Evolutionary conservation across 1,140 invertebrate genomes (phyloP).

Genomic region (Rhagoletis zephyria): DNA sequence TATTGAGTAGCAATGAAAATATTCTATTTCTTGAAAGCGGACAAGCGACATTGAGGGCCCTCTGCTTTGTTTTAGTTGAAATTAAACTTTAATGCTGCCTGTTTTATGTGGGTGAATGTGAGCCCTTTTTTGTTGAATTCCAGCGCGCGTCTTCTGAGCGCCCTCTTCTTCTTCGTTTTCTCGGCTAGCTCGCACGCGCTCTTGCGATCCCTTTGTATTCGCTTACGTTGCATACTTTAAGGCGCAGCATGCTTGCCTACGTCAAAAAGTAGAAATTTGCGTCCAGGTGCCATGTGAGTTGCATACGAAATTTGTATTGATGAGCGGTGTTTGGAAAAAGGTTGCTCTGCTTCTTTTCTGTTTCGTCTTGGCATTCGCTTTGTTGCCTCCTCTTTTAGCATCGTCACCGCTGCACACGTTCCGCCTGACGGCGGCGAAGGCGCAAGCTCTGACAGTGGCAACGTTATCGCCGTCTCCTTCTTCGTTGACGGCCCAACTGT

Average conservation of each 20-base stretch:
- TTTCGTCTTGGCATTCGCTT: background rate
- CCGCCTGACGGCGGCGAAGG: background rate
- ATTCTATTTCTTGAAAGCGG: too few relatives aligned
- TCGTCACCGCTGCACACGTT: background rate
- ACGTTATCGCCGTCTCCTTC: background rate
- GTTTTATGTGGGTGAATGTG: background rate
- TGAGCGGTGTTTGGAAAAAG: background rate
- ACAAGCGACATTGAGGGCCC: background rate
- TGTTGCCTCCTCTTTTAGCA: background rate
- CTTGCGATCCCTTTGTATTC: background rate
- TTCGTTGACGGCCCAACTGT: background rate
- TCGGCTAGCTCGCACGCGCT: background rate
- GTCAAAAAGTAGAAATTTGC: conserved; percentile 34
- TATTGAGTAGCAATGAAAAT: background rate
- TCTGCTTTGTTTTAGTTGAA: conserved; percentile 12
- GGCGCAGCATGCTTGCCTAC: background rate
- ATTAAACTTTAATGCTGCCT: conserved; percentile 13
- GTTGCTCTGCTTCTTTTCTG: too few relatives aligned
- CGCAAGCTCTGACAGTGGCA: background rate
- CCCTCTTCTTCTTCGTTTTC: background rate
- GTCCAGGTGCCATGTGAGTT: background rate
- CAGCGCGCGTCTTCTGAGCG: background rate
- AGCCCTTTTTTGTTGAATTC: background rate
- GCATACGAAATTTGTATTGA: conserved; percentile 35
- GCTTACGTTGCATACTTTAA: background rate